Conservation (phyloP, 2,113 vertebrate genomes). For the Bungarus multicinctus region DNA sequence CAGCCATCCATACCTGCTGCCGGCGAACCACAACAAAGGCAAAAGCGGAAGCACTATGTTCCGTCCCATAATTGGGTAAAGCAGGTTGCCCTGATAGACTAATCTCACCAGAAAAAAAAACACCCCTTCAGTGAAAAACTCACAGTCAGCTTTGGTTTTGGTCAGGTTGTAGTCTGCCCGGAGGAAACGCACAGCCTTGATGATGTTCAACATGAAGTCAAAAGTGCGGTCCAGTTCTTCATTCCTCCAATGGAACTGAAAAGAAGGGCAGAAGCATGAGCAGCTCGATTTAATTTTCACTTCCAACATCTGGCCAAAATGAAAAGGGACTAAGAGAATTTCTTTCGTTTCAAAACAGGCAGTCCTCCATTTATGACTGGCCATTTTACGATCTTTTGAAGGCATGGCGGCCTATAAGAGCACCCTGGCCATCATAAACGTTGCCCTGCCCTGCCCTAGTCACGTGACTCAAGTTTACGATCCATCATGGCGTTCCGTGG, state of each 20-base stretch:
- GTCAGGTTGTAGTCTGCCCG: conserved; percentile 88
- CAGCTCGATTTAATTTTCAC: background rate
- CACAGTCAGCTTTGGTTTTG: conserved; percentile 85
- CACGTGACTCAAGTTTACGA: too few relatives aligned
- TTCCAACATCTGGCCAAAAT: background rate
- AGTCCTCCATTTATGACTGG: background rate
- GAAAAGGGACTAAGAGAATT: background rate
- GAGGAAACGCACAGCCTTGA: conserved; percentile 81
- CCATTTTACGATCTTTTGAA: background rate
- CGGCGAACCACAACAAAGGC: too few relatives aligned
- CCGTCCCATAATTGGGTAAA: too few relatives aligned
- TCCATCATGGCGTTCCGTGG: too few relatives aligned
- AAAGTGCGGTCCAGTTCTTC: conserved; percentile 75
- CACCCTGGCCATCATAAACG: too few relatives aligned
- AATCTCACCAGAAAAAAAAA: too few relatives aligned
- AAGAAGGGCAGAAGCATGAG: background rate
- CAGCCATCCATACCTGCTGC: too few relatives aligned
- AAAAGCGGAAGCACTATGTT: too few relatives aligned
- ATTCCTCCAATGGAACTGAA: conserved; percentile 82
- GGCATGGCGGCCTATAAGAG: too few relatives aligned
- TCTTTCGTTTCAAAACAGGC: background rate
- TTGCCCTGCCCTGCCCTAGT: too few relatives aligned
- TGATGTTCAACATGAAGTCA: conserved; percentile 80
- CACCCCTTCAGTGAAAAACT: conserved; percentile 43
- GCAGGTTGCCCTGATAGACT: too few relatives aligned